A percentile compares a stretch with the other conserved stretches of the same genome.
Evolutionary conservation across 2,113 vertebrate species (phyloP).

Genomic region (Aegypius monachus): DNA sequence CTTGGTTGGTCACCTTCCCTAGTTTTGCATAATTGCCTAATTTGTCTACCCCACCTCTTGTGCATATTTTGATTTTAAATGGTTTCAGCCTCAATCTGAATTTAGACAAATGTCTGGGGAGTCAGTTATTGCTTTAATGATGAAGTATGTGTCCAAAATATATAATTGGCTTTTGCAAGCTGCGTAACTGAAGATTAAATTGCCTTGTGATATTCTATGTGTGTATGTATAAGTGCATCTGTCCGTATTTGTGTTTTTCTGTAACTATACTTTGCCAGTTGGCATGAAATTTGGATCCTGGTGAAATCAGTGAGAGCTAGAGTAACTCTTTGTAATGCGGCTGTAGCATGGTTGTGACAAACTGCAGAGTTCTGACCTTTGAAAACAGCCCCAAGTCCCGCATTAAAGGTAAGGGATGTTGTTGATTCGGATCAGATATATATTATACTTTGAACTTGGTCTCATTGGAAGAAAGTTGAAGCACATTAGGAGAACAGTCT

Average conservation of each 20-base stretch:
- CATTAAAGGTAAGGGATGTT: not conserved
- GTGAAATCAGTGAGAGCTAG: not conserved
- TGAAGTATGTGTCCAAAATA: not conserved
- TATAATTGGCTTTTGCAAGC: not conserved
- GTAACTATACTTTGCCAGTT: not conserved
- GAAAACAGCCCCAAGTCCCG: not conserved
- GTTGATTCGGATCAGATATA: not conserved
- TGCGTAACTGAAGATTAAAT: not conserved
- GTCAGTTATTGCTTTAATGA: not conserved
- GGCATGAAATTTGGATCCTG: not conserved
- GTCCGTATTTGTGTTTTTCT: not conserved
- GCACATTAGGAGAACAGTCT: not conserved
- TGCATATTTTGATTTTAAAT: not conserved
- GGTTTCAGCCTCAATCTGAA: not conserved
- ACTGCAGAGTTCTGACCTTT: not conserved
- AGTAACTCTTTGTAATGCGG: not conserved
- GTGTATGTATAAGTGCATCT: not conserved
- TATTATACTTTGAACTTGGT: not conserved
- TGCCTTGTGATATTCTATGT: not conserved
- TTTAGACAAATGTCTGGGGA: not conserved
- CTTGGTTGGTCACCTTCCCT: not conserved
- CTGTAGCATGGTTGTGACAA: not conserved
- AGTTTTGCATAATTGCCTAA: slow-evolving; percentile 15
- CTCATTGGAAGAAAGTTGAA: not conserved
- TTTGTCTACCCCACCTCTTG: not conserved